Evolutionary conservation across 2,797 vertebrate species (phyloP), one percentile per base, ranked within the genome.

Genomic region (Aphelocoma californica): DNA sequence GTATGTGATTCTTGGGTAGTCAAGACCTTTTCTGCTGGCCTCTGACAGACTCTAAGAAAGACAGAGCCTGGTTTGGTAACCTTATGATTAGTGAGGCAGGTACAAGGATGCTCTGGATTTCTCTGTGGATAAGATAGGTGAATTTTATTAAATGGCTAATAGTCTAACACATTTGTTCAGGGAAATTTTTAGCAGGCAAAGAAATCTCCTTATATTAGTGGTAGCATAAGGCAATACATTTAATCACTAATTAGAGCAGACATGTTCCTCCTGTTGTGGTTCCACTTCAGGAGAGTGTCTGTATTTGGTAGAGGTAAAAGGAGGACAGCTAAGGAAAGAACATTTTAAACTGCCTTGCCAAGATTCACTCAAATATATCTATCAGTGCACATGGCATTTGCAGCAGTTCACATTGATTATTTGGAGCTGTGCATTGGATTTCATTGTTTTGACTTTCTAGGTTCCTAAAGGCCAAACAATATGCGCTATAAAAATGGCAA

Each of bases 401-500:
- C 34, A 90, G 11, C 16, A 38, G 8, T 69, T 91, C 40, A 60
- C 2, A 9, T 29, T 78, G 36, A 42, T 67, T 86, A 44, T 66
- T n/a, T 92, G 51, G 24, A 70, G 8, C 18, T 86, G 34, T 84
- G n/a, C 6, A 7, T 24, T 71, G 58, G 2, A 32, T 88, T 78
- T 92, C 14, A 42, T 84, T 86, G 24, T 51, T 90, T 86, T 90
- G 53, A 51, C 48, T 78, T 24, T 36, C 14, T 62, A 36, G 24
- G 16, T 71, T 90, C 48, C 32, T 60, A 58, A 40, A 45, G 15
- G 32, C 11, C 42, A 83, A 86, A 78, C 9, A 45, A 86, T 2
- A 0, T 12, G 2, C 0, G 0, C 26, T 50, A 57, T 53, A 53
- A 92, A 83, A 81, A 77, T 66, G 23, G 1, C 7, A 74, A 26